Percentiles rank a stretch among this genome's conserved stretches.
phyloP scores from a whole-genome alignment of 2,888 invertebrate genomes.

The Plagodis pulveraria region DNA sequence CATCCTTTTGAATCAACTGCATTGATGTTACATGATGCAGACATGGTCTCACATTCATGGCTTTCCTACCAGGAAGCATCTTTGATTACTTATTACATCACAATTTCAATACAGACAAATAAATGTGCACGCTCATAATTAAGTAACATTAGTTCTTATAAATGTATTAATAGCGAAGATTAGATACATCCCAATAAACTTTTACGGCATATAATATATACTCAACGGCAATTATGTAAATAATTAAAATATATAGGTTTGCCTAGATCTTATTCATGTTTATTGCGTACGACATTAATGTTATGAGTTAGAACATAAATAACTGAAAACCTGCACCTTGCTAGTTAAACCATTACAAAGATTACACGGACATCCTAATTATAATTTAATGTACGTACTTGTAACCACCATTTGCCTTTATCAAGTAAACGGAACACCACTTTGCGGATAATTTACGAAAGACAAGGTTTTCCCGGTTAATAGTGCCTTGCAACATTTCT shows the following conservation, averaged over 20 bases:
- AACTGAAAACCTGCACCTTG: conserved; percentile 25
- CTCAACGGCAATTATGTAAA: conserved; percentile 1
- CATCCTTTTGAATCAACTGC: conserved; percentile 47
- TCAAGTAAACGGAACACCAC: conserved; percentile 24
- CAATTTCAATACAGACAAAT: conserved; percentile 31
- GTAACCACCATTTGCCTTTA: conserved; percentile 21
- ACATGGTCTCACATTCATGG: conserved; percentile 42
- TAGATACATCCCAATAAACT: conserved; percentile 11
- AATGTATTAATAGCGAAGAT: conserved; percentile 7
- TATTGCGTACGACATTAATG: conserved; percentile 4
- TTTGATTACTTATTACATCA: conserved; percentile 36
- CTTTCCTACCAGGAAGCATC: conserved; percentile 38
- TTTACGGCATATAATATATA: conserved; percentile 18
- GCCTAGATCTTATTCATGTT: too few species aligned
- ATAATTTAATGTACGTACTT: conserved; percentile 29
- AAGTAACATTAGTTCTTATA: background rate
- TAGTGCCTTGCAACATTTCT: conserved; percentile 35
- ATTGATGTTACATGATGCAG: conserved; percentile 46
- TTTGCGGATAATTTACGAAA: conserved; percentile 27
- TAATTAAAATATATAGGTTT: background rate
- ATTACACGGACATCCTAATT: conserved; percentile 30
- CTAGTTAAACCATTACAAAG: conserved; percentile 26
- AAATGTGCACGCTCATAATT: conserved; percentile 30
- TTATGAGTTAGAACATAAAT: conserved; percentile 14
- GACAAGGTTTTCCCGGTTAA: conserved; percentile 21